Evolutionary conservation across 2,888 invertebrate species (phyloP).

Genomic region (Odontocerum albicorne): DNA sequence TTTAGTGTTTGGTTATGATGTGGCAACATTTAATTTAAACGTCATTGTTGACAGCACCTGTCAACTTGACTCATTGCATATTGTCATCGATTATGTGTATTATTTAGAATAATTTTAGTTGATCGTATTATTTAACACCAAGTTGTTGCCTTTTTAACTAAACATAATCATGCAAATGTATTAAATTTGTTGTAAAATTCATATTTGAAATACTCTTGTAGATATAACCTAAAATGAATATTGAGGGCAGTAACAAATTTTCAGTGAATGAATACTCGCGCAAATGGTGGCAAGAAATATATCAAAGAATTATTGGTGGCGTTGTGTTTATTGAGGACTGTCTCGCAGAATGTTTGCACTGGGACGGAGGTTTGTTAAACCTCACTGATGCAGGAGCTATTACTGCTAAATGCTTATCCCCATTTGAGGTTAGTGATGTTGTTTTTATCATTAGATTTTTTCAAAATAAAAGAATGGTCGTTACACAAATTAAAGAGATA

Average conservation of each 20-base stretch:
- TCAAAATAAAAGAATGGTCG: no score
- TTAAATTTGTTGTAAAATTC: no score
- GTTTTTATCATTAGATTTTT: no score
- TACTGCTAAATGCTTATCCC: conserved; percentile 64
- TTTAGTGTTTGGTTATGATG: no score
- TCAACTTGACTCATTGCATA: not conserved
- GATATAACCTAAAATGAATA: conserved; percentile 7
- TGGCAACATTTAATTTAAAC: not conserved
- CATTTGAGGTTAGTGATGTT: conserved; percentile 62
- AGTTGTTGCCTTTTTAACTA: no score
- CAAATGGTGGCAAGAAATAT: conserved; percentile 64
- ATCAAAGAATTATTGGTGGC: conserved; percentile 61
- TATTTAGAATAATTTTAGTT: no score
- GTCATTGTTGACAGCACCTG: conserved; percentile 1
- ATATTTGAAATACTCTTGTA: no score
- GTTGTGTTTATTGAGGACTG: conserved; percentile 66
- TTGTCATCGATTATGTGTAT: no score
- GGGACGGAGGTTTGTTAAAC: conserved; percentile 66
- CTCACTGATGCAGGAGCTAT: conserved; percentile 63
- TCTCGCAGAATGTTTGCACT: conserved; percentile 68
- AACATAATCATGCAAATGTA: no score
- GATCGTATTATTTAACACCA: no score
- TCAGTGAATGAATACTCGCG: conserved; percentile 52
- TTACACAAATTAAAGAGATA: no score
- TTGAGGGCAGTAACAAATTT: conserved; percentile 3